A percentile compares a stretch with the other conserved stretches of the same genome.
phyloP scores from a whole-genome alignment of 35 echinoderm and acorn worm species.

The Lytechinus variegatus region DNA sequence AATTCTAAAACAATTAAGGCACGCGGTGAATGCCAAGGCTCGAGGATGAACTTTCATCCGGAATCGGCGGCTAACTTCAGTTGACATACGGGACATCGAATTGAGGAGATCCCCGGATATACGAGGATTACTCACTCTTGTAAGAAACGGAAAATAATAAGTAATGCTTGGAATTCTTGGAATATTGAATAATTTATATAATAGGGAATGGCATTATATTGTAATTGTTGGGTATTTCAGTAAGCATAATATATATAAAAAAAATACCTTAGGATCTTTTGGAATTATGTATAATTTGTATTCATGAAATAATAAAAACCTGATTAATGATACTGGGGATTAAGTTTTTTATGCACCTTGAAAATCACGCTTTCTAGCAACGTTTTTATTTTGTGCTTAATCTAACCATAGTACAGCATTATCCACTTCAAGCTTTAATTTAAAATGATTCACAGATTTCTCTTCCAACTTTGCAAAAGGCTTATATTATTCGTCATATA shows the following conservation, averaged over 20 bases:
- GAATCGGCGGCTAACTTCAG: neutral
- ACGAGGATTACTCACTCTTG: neutral
- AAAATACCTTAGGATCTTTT: no score
- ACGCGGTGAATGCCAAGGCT: slow-evolving; percentile 98
- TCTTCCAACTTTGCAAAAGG: no score
- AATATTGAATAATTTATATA: neutral
- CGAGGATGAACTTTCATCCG: slow-evolving; percentile 28
- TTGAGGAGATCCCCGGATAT: neutral
- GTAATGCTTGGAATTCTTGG: neutral
- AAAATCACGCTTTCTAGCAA: no score
- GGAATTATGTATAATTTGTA: neutral
- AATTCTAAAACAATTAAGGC: slow-evolving; percentile 86
- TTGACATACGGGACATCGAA: neutral
- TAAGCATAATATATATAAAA: neutral
- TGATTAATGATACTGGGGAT: no score
- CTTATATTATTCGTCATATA: no score
- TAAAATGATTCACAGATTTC: no score
- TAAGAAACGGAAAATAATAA: neutral
- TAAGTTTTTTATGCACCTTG: no score
- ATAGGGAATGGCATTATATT: neutral
- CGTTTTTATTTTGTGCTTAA: no score
- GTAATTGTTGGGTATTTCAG: neutral
- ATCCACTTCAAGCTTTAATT: no score
- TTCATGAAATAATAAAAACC: no score
- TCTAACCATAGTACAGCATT: no score